A percentile compares a stretch with the other conserved stretches of the same genome.
phyloP scores from a whole-genome alignment of 30 jellyfish, hydroid and myxozoan species.

The Aurelia coerulea region DNA sequence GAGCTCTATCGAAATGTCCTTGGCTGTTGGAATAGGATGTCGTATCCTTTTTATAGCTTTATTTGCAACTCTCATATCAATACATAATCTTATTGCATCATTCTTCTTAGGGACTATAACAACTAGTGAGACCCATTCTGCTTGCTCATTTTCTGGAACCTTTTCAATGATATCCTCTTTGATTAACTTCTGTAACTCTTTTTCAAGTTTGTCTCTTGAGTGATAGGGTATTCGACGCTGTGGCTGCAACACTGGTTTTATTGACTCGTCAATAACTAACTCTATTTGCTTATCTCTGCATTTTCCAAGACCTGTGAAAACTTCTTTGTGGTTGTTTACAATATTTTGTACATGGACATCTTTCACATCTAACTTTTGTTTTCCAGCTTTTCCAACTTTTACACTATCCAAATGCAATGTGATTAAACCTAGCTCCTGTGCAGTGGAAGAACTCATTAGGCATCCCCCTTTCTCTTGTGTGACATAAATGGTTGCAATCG shows the following conservation, averaged over 20 bases:
- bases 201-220: background rate
- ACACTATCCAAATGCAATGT: conserved; percentile 1
- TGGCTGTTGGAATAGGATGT: conserved; percentile 42
- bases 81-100: conserved; percentile 29
- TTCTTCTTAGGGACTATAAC: conserved; percentile 23
- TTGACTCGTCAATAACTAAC: background rate
- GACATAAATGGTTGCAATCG: background rate
- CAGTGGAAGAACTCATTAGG: conserved; percentile 13
- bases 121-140: conserved; percentile 27
- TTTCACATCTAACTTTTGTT: background rate
- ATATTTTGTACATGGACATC: background rate
- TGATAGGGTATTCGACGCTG: background rate
- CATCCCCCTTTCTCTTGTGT: conserved; percentile 7
- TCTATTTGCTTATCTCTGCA: background rate
- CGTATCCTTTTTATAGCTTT: conserved; percentile 37
- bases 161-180: conserved; percentile 34
- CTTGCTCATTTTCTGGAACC: conserved; percentile 20
- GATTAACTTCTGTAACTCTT: background rate
- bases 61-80: conserved; percentile 56
- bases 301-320: conserved; percentile 36
- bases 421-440: conserved; percentile 12
- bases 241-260: background rate
- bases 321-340: background rate
- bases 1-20: conserved; percentile 19
- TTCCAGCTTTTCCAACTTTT: too few species aligned